phyloP scores from a whole-genome alignment of 2,113 vertebrate species.

The Macrotus californicus region DNA sequence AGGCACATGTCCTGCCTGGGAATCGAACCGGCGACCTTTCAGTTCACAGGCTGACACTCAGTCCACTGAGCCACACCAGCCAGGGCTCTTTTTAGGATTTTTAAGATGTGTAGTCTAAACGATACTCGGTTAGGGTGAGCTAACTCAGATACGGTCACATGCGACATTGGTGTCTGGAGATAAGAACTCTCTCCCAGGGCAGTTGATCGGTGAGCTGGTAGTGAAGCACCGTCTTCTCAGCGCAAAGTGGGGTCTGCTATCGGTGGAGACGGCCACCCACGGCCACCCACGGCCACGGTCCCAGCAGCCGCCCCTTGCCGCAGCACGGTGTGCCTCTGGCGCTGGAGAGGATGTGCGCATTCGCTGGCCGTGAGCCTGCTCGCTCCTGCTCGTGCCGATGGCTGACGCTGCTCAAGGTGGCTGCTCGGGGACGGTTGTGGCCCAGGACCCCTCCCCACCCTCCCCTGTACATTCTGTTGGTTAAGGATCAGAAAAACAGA shows the following conservation, averaged over 20 bases:
- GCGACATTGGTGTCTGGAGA: not conserved
- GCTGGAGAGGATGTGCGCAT: rapidly evolving
- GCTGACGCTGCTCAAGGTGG: rapidly evolving
- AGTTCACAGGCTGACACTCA: too few relatives aligned
- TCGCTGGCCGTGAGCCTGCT: rapidly evolving
- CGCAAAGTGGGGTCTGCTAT: rapidly evolving
- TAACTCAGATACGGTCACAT: not conserved
- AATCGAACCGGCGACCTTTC: too few relatives aligned
- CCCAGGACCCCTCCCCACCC: not conserved
- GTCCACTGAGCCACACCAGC: too few relatives aligned
- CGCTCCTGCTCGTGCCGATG: rapidly evolving
- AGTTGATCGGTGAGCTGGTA: not conserved
- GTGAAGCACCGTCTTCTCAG: rapidly evolving
- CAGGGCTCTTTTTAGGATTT: not conserved
- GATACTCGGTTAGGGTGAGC: not conserved
- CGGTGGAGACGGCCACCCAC: rapidly evolving
- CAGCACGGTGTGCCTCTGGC: rapidly evolving
- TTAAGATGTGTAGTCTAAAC: slow-evolving; percentile 14
- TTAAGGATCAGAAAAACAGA: not conserved
- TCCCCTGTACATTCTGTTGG: not conserved
- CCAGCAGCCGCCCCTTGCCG: rapidly evolving
- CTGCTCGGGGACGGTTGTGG: not conserved
- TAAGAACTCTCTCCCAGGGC: not conserved
- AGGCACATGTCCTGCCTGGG: too few relatives aligned
- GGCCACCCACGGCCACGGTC: rapidly evolving